phyloP scores from a whole-genome alignment of 2,113 vertebrate species.

The Xiphias gladius region DNA sequence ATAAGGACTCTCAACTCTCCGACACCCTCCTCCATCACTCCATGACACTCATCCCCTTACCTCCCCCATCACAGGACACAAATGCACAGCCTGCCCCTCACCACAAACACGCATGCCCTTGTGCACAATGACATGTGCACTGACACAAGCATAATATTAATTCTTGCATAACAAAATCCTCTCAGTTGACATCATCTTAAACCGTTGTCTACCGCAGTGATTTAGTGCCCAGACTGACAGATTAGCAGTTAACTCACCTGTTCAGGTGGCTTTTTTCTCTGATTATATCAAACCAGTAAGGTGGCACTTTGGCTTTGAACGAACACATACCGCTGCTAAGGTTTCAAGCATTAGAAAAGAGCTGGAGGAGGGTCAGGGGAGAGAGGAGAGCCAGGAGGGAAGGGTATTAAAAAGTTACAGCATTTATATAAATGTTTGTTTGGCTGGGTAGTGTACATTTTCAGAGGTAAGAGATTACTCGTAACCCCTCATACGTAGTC shows the following conservation, averaged over 20 bases:
- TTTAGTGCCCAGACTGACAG: not conserved
- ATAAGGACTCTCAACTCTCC: slow-evolving; percentile 47
- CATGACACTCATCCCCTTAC: slow-evolving; percentile 4
- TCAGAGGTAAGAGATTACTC: slow-evolving; percentile 16
- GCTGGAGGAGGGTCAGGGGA: slow-evolving; percentile 47
- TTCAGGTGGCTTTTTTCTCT: slow-evolving; percentile 5
- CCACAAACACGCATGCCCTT: slow-evolving; percentile 18
- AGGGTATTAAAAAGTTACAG: not conserved
- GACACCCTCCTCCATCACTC: slow-evolving; percentile 35
- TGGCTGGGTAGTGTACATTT: not conserved
- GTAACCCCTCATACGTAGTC: not conserved
- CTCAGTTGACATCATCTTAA: not conserved
- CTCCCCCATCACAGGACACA: slow-evolving; percentile 18
- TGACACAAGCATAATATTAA: not conserved
- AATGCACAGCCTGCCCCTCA: not conserved
- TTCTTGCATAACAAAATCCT: not conserved
- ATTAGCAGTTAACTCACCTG: not conserved
- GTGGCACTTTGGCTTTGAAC: slow-evolving; percentile 17
- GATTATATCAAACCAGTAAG: slow-evolving; percentile 4
- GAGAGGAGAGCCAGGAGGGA: slow-evolving; percentile 56
- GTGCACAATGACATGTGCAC: not conserved
- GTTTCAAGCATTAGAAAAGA: slow-evolving; percentile 13
- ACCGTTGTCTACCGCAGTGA: not conserved
- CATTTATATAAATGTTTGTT: slow-evolving; percentile 26
- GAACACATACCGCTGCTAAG: not conserved